A percentile compares a stretch with the other conserved stretches of the same genome.
Evolutionary conservation across 2,888 invertebrate genomes (phyloP).

Genomic region (Xanthia togata): DNA sequence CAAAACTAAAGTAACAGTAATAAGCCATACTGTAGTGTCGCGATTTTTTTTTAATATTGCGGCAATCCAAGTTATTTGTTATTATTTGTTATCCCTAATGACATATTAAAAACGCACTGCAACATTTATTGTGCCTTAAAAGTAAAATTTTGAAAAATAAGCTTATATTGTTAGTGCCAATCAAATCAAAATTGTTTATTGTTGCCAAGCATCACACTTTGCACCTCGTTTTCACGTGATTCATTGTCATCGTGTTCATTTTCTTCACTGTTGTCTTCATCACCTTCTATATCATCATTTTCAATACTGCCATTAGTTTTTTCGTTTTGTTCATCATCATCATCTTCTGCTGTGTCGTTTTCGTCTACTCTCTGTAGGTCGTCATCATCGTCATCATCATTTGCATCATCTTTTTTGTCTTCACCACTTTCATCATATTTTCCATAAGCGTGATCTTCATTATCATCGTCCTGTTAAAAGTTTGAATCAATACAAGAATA

Average conservation of each 20-base stretch:
- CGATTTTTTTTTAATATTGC: conserved; percentile 12
- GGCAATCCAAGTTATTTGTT: conserved; percentile 10
- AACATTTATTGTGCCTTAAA: conserved; percentile 21
- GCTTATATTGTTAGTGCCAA: conserved; percentile 82
- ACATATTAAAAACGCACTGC: conserved; percentile 30
- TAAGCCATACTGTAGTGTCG: conserved; percentile 41
- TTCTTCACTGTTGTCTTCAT: conserved; percentile 57
- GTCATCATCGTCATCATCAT: conserved; percentile 67
- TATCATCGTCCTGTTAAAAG: conserved; percentile 68
- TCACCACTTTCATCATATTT: conserved; percentile 67
- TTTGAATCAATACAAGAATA: conserved; percentile 51
- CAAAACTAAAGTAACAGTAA: conserved; percentile 21
- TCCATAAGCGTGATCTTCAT: conserved; percentile 62
- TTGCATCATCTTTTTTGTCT: conserved; percentile 50
- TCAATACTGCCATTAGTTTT: conserved; percentile 66
- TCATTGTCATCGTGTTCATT: conserved; percentile 69
- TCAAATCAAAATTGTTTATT: conserved; percentile 66
- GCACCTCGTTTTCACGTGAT: conserved; percentile 77
- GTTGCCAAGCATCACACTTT: conserved; percentile 72
- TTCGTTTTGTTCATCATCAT: conserved; percentile 66
- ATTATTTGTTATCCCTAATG: conserved; percentile 26
- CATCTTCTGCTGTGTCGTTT: conserved; percentile 71
- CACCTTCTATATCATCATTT: conserved; percentile 49
- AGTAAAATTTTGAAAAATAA: conserved; percentile 65
- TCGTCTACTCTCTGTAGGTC: conserved; percentile 70